Evolutionary conservation across 2,888 invertebrate genomes (phyloP).

Genomic region (Ochropleura leucogaster): DNA sequence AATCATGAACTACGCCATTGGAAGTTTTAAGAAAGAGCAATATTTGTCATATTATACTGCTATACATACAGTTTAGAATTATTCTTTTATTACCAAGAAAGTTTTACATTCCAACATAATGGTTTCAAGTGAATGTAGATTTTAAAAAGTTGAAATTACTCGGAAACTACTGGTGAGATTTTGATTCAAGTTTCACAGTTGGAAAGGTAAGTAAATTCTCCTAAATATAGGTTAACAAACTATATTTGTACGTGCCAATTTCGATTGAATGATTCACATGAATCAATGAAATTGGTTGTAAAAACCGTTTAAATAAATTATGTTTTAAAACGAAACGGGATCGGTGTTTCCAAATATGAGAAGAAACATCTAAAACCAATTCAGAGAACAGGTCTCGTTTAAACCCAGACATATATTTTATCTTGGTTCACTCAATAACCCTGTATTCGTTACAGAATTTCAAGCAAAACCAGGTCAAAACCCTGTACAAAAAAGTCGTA

Average conservation of each 20-base stretch:
- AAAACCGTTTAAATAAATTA: background rate
- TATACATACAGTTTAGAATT: slow-evolving; percentile 3
- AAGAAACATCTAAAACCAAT: background rate
- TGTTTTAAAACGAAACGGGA: background rate
- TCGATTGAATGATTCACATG: too few relatives aligned
- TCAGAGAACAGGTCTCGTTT: background rate
- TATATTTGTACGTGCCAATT: too few relatives aligned
- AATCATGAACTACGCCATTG: background rate
- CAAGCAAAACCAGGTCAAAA: slow-evolving; percentile 35
- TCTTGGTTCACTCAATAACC: background rate
- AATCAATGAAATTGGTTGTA: background rate
- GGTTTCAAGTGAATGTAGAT: background rate
- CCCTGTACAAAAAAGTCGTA: slow-evolving; percentile 3
- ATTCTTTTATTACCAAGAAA: background rate
- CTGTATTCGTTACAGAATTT: background rate
- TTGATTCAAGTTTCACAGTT: background rate
- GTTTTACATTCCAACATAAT: too few relatives aligned
- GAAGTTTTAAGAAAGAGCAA: background rate
- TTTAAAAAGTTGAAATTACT: background rate
- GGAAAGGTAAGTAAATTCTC: background rate
- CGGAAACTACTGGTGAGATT: slow-evolving; percentile 8
- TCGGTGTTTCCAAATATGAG: background rate
- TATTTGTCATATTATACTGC: slow-evolving; percentile 7
- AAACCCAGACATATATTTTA: background rate
- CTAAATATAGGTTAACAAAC: background rate